Evolutionary conservation across 2,113 vertebrate genomes (phyloP), one percentile per base, ranked within the genome.

Genomic region (Corythornis cristatus): DNA sequence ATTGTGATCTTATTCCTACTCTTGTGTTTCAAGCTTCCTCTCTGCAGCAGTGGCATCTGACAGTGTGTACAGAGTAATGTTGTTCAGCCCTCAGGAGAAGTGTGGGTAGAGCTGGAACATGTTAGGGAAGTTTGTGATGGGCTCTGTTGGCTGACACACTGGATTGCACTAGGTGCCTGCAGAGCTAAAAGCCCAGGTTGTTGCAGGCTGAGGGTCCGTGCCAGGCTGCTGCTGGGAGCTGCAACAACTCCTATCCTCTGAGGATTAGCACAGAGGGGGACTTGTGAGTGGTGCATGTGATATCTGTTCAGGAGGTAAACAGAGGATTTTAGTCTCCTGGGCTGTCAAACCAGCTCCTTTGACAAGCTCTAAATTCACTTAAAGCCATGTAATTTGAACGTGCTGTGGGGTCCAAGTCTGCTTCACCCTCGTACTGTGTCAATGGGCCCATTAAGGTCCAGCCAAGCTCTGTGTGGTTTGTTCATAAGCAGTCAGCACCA

Each of bases 301-400:
- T 96, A 96, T 86, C 96, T 96, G 91, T 22, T 93, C 73, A 8
- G 78, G 87, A 96, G 87, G 93, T 96, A 96, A 96, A 96, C 87
- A 95, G 93, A 95, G 93, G 93, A 91, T 89, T 95, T 95, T 54
- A 90, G 95, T 96, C 96, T 95, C 94, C 94, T 87, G 94, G 68
- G 87, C 72, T 95, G 93, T 96, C 96, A 95, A 93, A 93, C 82
- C 75, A 80, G 43, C 85, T 92, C 90, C 75, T 95, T 96, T 96
- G 87, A 95, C 87, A 48, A 93, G 89, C 94, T 89, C 87, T 93
- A 93, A 93, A 95, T 95, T 96, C 89, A 94, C 79, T 96, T 95
- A 93, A 89, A 94, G 83, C 95, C 65, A 37, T 89, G 94, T 95
- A 96, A 96, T 93, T 96, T 91, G 96, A 96, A 96, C 93, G 1